These are phyloP conservation scores for Leptopilina drosophilae DNA, from an alignment of 2,888 invertebrate genomes.

Conservation along the genomic window DNA sequence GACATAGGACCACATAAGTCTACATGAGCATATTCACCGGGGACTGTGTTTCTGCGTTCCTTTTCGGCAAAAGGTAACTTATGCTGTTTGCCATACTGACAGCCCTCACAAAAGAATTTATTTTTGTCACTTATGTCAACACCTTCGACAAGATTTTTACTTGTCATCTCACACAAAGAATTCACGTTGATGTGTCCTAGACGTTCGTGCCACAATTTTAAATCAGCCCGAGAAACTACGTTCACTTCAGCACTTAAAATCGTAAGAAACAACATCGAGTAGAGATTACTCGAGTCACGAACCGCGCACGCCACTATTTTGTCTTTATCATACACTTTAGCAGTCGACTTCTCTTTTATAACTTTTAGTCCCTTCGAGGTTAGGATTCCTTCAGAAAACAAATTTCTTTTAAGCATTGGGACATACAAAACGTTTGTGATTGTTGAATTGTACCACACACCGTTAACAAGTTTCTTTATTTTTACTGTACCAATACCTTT, in stretches of 20 bases:
- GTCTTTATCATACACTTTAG: constrained; percentile 36
- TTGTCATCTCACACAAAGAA: constrained; percentile 19
- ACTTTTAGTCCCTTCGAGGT: constrained; percentile 49
- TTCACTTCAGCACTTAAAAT: constrained; percentile 32
- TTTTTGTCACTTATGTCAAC: constrained; percentile 40
- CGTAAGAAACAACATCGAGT: constrained; percentile 46
- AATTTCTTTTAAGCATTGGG: constrained; percentile 47
- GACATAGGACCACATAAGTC: too few relatives aligned
- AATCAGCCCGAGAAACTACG: constrained; percentile 21
- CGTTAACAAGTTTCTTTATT: constrained; percentile 44
- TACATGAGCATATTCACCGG: constrained; percentile 5
- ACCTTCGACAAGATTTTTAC: constrained; percentile 35
- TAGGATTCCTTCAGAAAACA: constrained; percentile 48
- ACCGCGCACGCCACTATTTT: constrained; percentile 43
- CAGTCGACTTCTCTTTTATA: constrained; percentile 40
- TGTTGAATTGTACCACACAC: constrained; percentile 45
- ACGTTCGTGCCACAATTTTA: constrained; percentile 52
- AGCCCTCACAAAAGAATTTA: constrained; percentile 53
- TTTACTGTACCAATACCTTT: constrained; percentile 42
- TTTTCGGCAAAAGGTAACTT: constrained; percentile 41
- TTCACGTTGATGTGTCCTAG: constrained; percentile 49
- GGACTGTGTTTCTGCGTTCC: neutral
- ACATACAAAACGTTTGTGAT: constrained; percentile 50
- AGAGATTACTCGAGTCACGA: constrained; percentile 45
- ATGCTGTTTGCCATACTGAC: constrained; percentile 56